Percentiles rank a stretch among this genome's conserved stretches.
Conservation (phyloP, 2,888 invertebrate genomes). For the Anorthoa munda region DNA sequence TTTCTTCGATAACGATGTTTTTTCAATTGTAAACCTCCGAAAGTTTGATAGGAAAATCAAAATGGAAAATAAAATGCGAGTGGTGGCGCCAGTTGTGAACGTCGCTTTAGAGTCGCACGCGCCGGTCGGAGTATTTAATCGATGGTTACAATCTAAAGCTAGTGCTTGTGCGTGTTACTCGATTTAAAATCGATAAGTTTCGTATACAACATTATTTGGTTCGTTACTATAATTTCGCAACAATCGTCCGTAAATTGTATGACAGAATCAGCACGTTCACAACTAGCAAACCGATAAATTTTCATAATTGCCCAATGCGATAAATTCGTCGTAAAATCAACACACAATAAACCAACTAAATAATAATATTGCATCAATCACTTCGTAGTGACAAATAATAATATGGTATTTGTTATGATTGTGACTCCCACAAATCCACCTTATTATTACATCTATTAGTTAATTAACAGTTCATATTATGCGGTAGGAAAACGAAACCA, state of each 20-base stretch:
- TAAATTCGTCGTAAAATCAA: conserved; percentile 82
- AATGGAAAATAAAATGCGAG: conserved; percentile 79
- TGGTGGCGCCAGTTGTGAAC: conserved; percentile 73
- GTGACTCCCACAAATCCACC: conserved; percentile 86
- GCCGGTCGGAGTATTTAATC: conserved; percentile 28
- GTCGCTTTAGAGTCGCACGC: conserved; percentile 36
- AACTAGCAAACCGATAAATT: conserved; percentile 78
- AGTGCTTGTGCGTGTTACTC: conserved; percentile 48
- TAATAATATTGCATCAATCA: conserved; percentile 83
- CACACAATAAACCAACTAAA: conserved; percentile 81
- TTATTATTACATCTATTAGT: conserved; percentile 84
- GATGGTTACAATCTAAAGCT: conserved; percentile 38
- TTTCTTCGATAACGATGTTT: conserved; percentile 85
- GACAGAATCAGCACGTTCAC: conserved; percentile 58
- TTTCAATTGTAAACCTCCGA: conserved; percentile 88
- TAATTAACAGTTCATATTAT: conserved; percentile 88
- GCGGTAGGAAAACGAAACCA: conserved; percentile 90
- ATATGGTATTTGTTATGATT: conserved; percentile 84
- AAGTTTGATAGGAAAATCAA: conserved; percentile 91
- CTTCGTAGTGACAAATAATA: conserved; percentile 83
- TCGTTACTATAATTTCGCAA: conserved; percentile 31
- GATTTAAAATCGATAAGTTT: conserved; percentile 54
- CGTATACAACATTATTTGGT: conserved; percentile 65
- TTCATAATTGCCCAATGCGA: conserved; percentile 86
- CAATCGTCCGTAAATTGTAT: conserved; percentile 22